A percentile compares a stretch with the other conserved stretches of the same genome.
phyloP scores from a whole-genome alignment of 2,113 vertebrate species.

The Myocastor coypus region DNA sequence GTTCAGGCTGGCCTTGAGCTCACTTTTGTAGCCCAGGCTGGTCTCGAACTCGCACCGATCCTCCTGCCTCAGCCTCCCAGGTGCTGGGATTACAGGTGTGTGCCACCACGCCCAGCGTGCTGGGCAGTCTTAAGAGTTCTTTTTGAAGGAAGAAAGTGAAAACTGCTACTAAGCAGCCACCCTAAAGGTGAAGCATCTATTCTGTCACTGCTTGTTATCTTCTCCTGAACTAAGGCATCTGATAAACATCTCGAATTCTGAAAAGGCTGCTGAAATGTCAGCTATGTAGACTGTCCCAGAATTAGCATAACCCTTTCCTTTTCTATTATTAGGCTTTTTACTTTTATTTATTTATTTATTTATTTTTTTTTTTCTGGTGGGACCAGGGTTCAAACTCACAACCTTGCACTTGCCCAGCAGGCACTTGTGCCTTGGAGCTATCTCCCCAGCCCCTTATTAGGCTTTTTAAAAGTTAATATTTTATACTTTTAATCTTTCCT shows the following conservation, averaged over 20 bases:
- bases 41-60: no score
- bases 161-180: neutral
- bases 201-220: neutral
- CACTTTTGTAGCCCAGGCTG: no score
- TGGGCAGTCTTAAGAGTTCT: neutral
- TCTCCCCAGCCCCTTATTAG: no score
- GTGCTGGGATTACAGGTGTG: no score
- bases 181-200: neutral
- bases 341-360: no score
- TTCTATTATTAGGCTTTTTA: neutral
- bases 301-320: neutral
- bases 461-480: neutral
- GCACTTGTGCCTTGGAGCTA: no score
- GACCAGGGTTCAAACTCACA: no score
- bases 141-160: neutral
- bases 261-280: neutral
- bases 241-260: neutral
- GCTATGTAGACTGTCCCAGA: neutral
- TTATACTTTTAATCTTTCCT: neutral
- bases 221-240: neutral
- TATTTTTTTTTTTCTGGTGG: no score
- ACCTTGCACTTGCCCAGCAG: no score
- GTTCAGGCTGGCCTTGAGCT: no score
- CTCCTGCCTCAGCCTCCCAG: no score
- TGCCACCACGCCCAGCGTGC: no score